Evolutionary conservation across 2,113 vertebrate genomes (phyloP).

Genomic region (Rousettus leschenaultii): DNA sequence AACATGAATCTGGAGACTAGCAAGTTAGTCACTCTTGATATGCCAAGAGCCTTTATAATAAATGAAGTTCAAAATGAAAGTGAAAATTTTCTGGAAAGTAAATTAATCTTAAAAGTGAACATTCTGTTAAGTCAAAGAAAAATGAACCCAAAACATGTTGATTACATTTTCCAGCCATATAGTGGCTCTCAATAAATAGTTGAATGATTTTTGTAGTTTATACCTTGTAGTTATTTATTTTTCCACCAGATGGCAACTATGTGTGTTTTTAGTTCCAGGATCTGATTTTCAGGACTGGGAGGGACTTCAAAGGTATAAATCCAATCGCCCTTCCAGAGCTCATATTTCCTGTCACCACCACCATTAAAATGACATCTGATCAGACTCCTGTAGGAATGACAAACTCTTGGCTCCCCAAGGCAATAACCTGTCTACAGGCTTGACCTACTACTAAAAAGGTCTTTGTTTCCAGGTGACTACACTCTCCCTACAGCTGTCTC

Average conservation of each 20-base stretch:
- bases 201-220: neutral
- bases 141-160: neutral
- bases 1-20: neutral
- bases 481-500: neutral
- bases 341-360: neutral
- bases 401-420: neutral
- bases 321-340: neutral
- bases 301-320: neutral
- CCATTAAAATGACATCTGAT: too few relatives aligned
- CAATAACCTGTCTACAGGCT: neutral
- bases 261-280: neutral
- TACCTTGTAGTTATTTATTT: constrained; percentile 52
- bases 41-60: neutral
- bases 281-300: neutral
- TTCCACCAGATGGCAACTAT: constrained; percentile 67
- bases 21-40: constrained; percentile 20
- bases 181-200: neutral
- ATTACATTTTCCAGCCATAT: neutral
- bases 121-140: neutral
- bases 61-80: constrained; percentile 22
- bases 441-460: neutral
- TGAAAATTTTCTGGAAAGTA: neutral
- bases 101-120: constrained; percentile 34
- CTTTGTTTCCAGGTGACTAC: neutral
- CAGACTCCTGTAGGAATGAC: neutral